These are phyloP conservation scores for Poliocrania exsul DNA, from an alignment of 2,797 vertebrate species.

Conservation along the genomic window DNA sequence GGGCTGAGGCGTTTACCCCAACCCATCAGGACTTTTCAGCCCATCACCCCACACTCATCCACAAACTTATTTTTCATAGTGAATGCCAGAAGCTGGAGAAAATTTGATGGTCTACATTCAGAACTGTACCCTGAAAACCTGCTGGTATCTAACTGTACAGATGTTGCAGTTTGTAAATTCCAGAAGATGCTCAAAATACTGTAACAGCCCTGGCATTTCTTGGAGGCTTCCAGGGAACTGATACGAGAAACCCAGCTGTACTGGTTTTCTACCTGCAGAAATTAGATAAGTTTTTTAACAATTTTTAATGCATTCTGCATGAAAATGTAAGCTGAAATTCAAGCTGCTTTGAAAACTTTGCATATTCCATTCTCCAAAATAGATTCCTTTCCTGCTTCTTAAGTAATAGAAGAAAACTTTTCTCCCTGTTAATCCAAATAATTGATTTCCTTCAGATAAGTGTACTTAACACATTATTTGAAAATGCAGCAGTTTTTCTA, in stretches of 20 bases:
- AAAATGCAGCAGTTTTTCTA: not conserved
- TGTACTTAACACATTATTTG: not conserved
- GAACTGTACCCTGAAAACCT: not conserved
- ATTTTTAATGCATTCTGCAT: not conserved
- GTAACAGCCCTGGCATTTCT: not conserved
- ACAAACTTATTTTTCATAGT: not conserved
- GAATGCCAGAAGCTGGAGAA: not conserved
- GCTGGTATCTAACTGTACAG: not conserved
- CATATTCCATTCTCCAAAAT: not conserved
- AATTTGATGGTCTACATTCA: not conserved
- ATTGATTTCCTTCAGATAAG: not conserved
- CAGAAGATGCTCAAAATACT: not conserved
- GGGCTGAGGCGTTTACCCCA: too few species aligned
- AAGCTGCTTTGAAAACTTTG: not conserved
- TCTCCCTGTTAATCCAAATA: not conserved
- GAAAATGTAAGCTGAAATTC: not conserved
- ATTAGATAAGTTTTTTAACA: not conserved
- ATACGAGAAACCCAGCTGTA: not conserved
- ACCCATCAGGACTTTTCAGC: too few species aligned
- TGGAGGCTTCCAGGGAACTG: not conserved
- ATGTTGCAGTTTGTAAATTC: not conserved
- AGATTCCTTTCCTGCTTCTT: not conserved
- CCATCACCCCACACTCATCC: not conserved
- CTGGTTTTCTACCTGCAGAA: not conserved
- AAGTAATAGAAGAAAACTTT: not conserved